phyloP scores from a whole-genome alignment of 2,888 invertebrate species.

The Proisotoma minuta region DNA sequence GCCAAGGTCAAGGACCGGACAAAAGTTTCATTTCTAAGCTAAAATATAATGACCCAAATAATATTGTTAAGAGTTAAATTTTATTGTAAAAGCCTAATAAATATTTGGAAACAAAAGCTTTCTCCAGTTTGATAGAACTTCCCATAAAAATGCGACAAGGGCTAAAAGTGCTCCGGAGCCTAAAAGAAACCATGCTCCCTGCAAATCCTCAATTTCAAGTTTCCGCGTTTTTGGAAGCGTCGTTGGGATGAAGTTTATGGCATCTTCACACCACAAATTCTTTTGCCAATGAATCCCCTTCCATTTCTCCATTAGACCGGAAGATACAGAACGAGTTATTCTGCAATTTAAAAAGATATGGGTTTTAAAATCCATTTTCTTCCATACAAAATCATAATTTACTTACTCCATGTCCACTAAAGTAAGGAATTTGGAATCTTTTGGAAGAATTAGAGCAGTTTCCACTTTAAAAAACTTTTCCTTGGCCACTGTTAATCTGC shows the following conservation, averaged over 20 bases:
- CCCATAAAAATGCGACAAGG: constrained; percentile 18
- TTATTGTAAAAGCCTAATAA: no score
- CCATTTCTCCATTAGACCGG: constrained; percentile 45
- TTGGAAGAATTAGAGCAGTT: constrained; percentile 35
- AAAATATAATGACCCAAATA: no score
- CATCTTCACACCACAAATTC: constrained; percentile 39
- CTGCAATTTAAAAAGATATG: constrained; percentile 14
- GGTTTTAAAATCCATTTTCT: not conserved
- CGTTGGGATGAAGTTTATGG: constrained; percentile 36
- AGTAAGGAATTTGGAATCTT: constrained; percentile 24
- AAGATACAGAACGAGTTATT: constrained; percentile 28
- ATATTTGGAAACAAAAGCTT: no score
- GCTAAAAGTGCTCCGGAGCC: constrained; percentile 28
- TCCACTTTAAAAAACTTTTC: constrained; percentile 43
- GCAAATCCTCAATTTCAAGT: constrained; percentile 34
- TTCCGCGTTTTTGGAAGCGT: constrained; percentile 39
- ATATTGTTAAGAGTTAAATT: no score
- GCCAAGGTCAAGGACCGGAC: no score
- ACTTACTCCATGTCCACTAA: constrained; percentile 42
- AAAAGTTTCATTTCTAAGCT: no score
- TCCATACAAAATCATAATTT: not conserved
- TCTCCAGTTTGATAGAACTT: no score
- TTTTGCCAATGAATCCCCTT: constrained; percentile 42
- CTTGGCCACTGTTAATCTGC: constrained; percentile 42
- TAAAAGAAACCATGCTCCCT: constrained; percentile 41